Evolutionary conservation across 2,113 vertebrate genomes (phyloP), one percentile per base, ranked within the genome.

Genomic region (Picathartes gymnocephalus): DNA sequence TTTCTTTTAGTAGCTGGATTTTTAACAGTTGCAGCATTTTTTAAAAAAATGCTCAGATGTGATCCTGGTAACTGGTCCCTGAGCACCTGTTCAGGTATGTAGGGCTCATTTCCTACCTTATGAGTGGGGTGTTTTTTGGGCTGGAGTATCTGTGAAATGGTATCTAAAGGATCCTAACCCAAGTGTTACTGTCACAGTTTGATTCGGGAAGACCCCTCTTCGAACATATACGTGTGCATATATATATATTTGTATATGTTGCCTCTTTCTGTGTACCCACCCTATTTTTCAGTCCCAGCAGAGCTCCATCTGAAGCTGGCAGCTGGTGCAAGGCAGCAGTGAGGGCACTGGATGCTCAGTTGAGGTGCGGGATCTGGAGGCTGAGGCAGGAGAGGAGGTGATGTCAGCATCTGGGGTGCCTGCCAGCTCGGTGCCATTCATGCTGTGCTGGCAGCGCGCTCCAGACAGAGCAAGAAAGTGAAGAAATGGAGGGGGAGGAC

Each of bases 361-460:
- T 23, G 4, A 8, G 79, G 72, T 15, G 19, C 25, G 1, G 74
- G 77, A 13, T 69, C 53, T 60, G 71, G 93, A 54, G 62, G 81
- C 64, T 24, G 71, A 66, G 93, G 68, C 51, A 45, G 74, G n/a
- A 40, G 74, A 39, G 40, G 83, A 70, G 90, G 88, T 37, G 87
- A 74, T 94, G 90, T 48, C 81, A 81, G 91, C 51, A 37, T 37
- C 87, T 83, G 91, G 91, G 87, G 91, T 1, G 2, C 0, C 4
- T 95, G 90, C 90, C 93, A 92, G 71, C 35, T 85, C 1, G 8
- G 69, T 93, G 88, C 88, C 86, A 85, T 80, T 91, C 88, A 31
- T 27, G 65, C 76, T 53, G 81, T 35, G 77, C 79, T 92, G 86
- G 86, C 84, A 89, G 83, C 30, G 0, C 13, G 22, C 61, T 79